Evolutionary conservation across 2,888 invertebrate species (phyloP).

Genomic region (Corbicula japonica): DNA sequence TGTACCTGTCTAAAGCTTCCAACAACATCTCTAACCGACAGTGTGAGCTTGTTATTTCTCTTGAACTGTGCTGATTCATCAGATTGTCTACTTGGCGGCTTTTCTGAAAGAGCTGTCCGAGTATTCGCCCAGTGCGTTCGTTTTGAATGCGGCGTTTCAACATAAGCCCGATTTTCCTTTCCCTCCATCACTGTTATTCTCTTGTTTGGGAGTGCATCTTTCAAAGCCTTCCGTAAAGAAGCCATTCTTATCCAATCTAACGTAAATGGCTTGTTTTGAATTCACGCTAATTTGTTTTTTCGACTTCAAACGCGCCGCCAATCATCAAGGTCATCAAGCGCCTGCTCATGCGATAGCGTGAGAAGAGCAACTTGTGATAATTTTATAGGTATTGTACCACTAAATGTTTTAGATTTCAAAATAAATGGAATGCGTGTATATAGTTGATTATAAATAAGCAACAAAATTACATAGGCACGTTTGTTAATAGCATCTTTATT

Average conservation of each 20-base stretch:
- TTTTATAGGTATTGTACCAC: neutral
- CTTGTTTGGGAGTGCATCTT: constrained; percentile 69
- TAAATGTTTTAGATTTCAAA: no score
- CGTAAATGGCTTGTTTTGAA: constrained; percentile 12
- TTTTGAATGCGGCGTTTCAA: constrained; percentile 52
- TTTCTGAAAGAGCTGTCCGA: constrained; percentile 18
- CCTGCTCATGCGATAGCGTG: no score
- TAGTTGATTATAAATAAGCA: no score
- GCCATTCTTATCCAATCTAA: constrained; percentile 35
- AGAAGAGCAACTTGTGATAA: no score
- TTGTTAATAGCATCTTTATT: no score
- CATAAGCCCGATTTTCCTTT: constrained; percentile 71
- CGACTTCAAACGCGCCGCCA: constrained; percentile 65
- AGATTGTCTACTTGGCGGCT: constrained; percentile 9
- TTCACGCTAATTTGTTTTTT: constrained; percentile 37
- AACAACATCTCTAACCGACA: constrained; percentile 80
- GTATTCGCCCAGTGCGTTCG: constrained; percentile 3
- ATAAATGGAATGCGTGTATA: no score
- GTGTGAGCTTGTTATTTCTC: constrained; percentile 73
- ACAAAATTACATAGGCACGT: no score
- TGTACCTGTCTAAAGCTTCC: constrained; percentile 80
- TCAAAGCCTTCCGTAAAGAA: constrained; percentile 66
- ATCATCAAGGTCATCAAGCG: constrained; percentile 23
- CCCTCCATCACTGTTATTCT: constrained; percentile 73
- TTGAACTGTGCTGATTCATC: constrained; percentile 40